A percentile compares a stretch with the other conserved stretches of the same genome.
Conservation (phyloP, 2,797 vertebrate genomes). For the Poeciliopsis infans region DNA sequence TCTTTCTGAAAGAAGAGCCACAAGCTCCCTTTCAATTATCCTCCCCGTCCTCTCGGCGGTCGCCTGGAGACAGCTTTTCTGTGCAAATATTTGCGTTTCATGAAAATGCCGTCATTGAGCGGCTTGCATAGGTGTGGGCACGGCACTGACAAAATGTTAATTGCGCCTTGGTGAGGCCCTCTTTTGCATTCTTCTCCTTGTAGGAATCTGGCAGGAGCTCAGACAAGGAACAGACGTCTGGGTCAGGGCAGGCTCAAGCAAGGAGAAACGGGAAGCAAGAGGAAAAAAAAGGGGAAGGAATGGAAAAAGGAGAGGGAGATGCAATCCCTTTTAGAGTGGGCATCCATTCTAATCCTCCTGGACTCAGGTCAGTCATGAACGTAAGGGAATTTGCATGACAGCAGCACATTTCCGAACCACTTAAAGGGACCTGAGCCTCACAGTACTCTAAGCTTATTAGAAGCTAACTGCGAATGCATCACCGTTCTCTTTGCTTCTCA, state of each 20-base stretch:
- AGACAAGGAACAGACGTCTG: constrained; percentile 75
- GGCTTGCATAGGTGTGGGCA: constrained; percentile 67
- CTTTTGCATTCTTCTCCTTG: constrained; percentile 66
- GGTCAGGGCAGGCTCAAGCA: constrained; percentile 67
- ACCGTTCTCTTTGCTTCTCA: constrained; percentile 32
- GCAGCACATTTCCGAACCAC: constrained; percentile 17
- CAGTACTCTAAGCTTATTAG: constrained; percentile 12
- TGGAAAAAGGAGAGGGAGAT: constrained; percentile 19
- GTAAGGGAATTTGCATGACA: constrained; percentile 20
- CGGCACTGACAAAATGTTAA: constrained; percentile 71
- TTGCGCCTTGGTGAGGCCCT: constrained; percentile 68
- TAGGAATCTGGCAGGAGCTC: constrained; percentile 76
- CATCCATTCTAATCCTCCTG: constrained; percentile 6
- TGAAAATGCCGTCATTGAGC: constrained; percentile 72
- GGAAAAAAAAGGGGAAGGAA: constrained; percentile 20
- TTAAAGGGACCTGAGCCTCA: constrained; percentile 25
- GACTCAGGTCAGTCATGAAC: constrained; percentile 21
- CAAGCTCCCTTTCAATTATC: constrained; percentile 73
- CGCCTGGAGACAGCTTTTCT: constrained; percentile 71
- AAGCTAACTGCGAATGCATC: constrained; percentile 9
- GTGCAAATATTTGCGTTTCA: constrained; percentile 78
- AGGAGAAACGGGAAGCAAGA: constrained; percentile 24
- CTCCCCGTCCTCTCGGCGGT: constrained; percentile 48
- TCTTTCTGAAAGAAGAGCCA: constrained; percentile 47
- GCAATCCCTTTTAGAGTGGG: constrained; percentile 4